Percentiles rank a stretch among this genome's conserved stretches.
phyloP scores from a whole-genome alignment of 2,888 invertebrate genomes.

The Limnephilus auricula region DNA sequence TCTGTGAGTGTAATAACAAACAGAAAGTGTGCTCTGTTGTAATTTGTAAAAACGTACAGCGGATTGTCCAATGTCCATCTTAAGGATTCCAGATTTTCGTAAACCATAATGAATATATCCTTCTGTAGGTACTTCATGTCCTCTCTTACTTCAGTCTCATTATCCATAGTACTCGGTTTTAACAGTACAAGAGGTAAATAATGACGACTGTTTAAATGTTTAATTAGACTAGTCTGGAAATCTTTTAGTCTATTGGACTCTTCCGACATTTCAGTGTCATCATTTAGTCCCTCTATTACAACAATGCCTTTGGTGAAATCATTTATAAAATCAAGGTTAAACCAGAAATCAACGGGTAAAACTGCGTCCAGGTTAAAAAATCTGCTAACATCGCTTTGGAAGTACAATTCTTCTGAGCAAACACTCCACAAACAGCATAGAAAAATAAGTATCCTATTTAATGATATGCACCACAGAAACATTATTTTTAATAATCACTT shows the following conservation, averaged over 20 bases:
- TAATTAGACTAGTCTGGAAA: constrained; percentile 2
- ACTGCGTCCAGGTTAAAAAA: background rate
- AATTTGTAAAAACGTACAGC: background rate
- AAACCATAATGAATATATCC: constrained; percentile 2
- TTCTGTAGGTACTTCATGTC: background rate
- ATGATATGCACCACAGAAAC: too few relatives aligned
- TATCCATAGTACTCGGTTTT: background rate
- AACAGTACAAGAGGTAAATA: background rate
- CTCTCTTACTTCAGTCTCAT: background rate
- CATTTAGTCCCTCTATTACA: background rate
- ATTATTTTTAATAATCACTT: too few relatives aligned
- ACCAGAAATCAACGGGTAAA: background rate
- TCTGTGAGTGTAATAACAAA: background rate
- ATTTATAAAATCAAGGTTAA: constrained; percentile 7
- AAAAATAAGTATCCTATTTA: too few relatives aligned
- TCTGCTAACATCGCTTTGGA: background rate
- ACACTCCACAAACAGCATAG: too few relatives aligned
- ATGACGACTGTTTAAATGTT: background rate
- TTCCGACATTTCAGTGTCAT: background rate
- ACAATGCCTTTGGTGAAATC: background rate
- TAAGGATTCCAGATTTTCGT: background rate
- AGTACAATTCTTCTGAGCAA: too few relatives aligned
- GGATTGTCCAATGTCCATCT: background rate
- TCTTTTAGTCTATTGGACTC: background rate
- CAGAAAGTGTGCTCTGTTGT: constrained; percentile 11